A percentile compares a stretch with the other conserved stretches of the same genome.
These are phyloP conservation scores for Pavo muticus DNA, from an alignment of 2,113 vertebrate species.

Conservation along the genomic window DNA sequence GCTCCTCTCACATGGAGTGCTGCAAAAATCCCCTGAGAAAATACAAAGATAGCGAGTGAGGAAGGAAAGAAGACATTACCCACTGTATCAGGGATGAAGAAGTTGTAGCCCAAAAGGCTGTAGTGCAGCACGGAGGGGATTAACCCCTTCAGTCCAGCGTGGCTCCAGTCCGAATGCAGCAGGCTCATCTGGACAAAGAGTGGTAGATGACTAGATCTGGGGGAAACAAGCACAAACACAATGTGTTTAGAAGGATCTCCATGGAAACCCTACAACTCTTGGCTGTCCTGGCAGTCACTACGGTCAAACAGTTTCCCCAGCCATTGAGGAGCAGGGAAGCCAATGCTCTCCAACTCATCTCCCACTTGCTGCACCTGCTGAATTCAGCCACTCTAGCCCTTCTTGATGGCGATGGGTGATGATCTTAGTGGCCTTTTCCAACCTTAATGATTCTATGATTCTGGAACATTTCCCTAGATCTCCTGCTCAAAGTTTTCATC, in stretches of 20 bases:
- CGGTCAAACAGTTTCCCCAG: fast-evolving
- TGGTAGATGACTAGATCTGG: slow-evolving; percentile 85
- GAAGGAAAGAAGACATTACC: slow-evolving; percentile 76
- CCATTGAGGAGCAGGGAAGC: not conserved
- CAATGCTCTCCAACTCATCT: fast-evolving
- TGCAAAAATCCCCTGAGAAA: not conserved
- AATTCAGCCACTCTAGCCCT: not conserved
- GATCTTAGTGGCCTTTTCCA: too few relatives aligned
- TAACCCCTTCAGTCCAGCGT: slow-evolving; percentile 85
- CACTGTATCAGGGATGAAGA: slow-evolving; percentile 92
- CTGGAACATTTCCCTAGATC: not conserved
- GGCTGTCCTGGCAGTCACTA: fast-evolving
- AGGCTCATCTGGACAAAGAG: slow-evolving; percentile 86
- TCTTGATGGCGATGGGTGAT: too few relatives aligned
- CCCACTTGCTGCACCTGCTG: not conserved
- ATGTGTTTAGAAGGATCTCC: fast-evolving
- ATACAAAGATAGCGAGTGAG: fast-evolving
- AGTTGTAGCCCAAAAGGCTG: slow-evolving; percentile 91
- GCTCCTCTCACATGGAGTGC: fast-evolving
- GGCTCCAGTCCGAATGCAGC: slow-evolving; percentile 85
- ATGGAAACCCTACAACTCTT: fast-evolving
- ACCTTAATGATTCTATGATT: too few relatives aligned
- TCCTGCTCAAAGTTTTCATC: not conserved
- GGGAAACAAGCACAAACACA: not conserved
- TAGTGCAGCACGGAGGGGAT: slow-evolving; percentile 90